Percentiles rank a stretch among this genome's conserved stretches.
Conservation (phyloP, 2,113 vertebrate species). For the Serilophus lunatus region DNA sequence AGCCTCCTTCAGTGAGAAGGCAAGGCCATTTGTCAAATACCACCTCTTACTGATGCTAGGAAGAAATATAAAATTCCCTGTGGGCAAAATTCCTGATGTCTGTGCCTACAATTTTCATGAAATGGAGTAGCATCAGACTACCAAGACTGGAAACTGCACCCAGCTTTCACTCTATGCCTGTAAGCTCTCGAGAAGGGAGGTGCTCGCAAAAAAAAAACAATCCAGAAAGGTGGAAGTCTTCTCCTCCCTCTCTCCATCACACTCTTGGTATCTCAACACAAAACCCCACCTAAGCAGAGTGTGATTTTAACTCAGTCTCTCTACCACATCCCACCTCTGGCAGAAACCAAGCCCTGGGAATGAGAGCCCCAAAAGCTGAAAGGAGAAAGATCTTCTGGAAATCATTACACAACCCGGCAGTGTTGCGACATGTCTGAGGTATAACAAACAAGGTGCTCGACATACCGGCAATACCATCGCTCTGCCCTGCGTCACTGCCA, state of each 20-base stretch:
- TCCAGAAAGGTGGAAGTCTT: not conserved
- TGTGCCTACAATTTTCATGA: not conserved
- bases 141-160: not conserved
- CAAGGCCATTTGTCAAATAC: not conserved
- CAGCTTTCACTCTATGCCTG: not conserved
- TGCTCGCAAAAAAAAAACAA: not conserved
- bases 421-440: conserved; percentile 10
- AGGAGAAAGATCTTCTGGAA: conserved; percentile 33
- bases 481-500: conserved; percentile 19
- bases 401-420: conserved; percentile 12
- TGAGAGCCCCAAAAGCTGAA: not conserved
- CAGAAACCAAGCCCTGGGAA: conserved; percentile 27
- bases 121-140: not conserved
- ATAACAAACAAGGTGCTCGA: conserved; percentile 34
- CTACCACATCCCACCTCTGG: not conserved
- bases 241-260: not conserved
- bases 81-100: not conserved
- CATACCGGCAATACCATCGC: conserved; percentile 39
- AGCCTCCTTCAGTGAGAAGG: not conserved
- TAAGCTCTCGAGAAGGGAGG: not conserved
- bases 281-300: not conserved
- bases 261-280: not conserved
- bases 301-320: conserved; percentile 8
- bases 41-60: not conserved
- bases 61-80: not conserved